Conservation (phyloP, 2,888 invertebrate species). For the Lymantria monacha region DNA sequence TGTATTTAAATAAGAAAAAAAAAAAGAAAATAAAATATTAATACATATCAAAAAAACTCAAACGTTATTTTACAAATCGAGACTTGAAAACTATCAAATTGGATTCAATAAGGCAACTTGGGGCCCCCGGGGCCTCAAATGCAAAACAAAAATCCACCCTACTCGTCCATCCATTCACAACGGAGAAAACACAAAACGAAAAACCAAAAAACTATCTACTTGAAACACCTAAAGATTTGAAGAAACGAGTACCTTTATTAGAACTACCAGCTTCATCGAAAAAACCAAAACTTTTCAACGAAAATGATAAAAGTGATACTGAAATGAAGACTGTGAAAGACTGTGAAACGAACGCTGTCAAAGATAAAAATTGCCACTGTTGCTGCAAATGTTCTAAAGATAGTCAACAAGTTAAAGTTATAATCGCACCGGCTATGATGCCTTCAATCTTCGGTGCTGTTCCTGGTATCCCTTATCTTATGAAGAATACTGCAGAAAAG, state of each 20-base stretch:
- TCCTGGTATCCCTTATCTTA: constrained; percentile 59
- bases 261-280: constrained; percentile 62
- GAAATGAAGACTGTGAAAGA: constrained; percentile 13
- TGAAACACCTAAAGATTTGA: constrained; percentile 67
- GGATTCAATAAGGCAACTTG: constrained; percentile 54
- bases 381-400: constrained; percentile 19
- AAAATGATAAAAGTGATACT: constrained; percentile 7
- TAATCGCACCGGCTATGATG: constrained; percentile 72
- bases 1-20: no score
- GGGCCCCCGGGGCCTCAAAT: constrained; percentile 70
- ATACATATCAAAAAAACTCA: no score
- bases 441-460: constrained; percentile 60
- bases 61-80: background rate
- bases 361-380: constrained; percentile 14
- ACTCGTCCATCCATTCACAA: constrained; percentile 59
- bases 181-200: constrained; percentile 20
- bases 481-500: constrained; percentile 61
- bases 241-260: constrained; percentile 59
- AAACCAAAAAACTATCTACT: constrained; percentile 56
- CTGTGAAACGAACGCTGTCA: constrained; percentile 4
- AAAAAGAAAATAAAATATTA: no score
- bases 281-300: constrained; percentile 54
- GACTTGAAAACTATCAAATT: constrained; percentile 57
- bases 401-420: constrained; percentile 59
- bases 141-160: constrained; percentile 31